Conservation (phyloP, 2,113 vertebrate genomes). For the Paracanthobrama guichenoti region DNA sequence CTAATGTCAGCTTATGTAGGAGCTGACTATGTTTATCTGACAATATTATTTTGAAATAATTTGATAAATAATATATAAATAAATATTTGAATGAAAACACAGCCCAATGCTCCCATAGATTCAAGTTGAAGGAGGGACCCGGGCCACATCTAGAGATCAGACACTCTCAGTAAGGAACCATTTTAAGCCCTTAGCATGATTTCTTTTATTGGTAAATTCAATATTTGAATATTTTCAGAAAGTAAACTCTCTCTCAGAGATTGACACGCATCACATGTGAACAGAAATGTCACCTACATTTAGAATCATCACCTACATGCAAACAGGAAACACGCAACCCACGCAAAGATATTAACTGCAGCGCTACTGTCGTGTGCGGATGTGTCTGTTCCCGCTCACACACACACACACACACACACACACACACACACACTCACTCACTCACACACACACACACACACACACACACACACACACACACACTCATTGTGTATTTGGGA, state of each 20-base stretch:
- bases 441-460: conserved; percentile 30
- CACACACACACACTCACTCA: background rate
- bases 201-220: background rate
- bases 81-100: too few species aligned
- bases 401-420: background rate
- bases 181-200: too few species aligned
- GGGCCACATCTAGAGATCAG: too few species aligned
- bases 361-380: too few species aligned
- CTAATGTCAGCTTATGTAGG: too few species aligned
- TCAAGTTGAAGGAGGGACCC: too few species aligned
- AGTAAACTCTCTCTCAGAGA: conserved; percentile 13
- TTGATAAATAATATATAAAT: too few species aligned
- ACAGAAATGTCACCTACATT: conserved; percentile 26
- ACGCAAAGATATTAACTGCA: background rate
- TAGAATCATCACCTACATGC: conserved; percentile 38
- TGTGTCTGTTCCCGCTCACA: too few species aligned
- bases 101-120: too few species aligned
- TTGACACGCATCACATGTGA: conserved; percentile 42
- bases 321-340: conserved; percentile 58
- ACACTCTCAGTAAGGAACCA: too few species aligned
- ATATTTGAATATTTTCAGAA: background rate
- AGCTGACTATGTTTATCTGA: too few species aligned
- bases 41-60: too few species aligned
- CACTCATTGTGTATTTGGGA: conserved; percentile 23
- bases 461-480: conserved; percentile 37